Conservation (phyloP, 2,888 invertebrate genomes). For the Aleiodes testaceus region DNA sequence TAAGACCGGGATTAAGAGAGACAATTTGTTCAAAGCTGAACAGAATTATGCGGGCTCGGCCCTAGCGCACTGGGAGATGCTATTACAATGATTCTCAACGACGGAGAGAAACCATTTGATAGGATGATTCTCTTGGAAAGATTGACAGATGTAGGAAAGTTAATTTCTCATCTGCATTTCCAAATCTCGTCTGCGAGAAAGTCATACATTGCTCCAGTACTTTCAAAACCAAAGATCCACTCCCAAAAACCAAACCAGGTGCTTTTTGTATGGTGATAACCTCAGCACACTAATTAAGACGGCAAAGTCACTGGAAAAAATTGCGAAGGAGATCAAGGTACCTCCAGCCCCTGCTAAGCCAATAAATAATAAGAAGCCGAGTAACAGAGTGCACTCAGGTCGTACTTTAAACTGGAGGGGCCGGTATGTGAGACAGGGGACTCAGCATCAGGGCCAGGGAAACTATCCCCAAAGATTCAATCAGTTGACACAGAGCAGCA, state of each 20-base stretch:
- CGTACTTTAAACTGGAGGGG: slow-evolving; percentile 44
- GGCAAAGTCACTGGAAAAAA: slow-evolving; percentile 41
- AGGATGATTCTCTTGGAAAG: slow-evolving; percentile 37
- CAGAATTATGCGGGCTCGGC: slow-evolving; percentile 47
- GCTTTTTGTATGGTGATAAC: slow-evolving; percentile 42
- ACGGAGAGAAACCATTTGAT: slow-evolving; percentile 33
- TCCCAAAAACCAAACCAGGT: slow-evolving; percentile 40
- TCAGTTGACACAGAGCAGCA: slow-evolving; percentile 9
- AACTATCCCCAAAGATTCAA: slow-evolving; percentile 7
- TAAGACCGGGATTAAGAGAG: slow-evolving; percentile 45
- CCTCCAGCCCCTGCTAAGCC: slow-evolving; percentile 8
- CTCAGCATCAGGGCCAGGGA: slow-evolving; percentile 39
- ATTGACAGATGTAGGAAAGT: slow-evolving; percentile 39
- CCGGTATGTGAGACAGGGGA: slow-evolving; percentile 42
- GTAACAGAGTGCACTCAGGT: not conserved
- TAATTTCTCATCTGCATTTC: slow-evolving; percentile 36
- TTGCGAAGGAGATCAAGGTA: slow-evolving; percentile 39
- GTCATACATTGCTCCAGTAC: slow-evolving; percentile 38
- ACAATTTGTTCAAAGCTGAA: slow-evolving; percentile 41
- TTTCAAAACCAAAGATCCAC: slow-evolving; percentile 38
- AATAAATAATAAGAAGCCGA: slow-evolving; percentile 7
- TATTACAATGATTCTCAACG: slow-evolving; percentile 44
- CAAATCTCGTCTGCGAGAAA: slow-evolving; percentile 41
- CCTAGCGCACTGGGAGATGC: slow-evolving; percentile 46
- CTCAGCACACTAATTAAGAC: slow-evolving; percentile 38